Evolutionary conservation across 2,113 vertebrate species (phyloP), one percentile per base, ranked within the genome.

Genomic region (Xiphias gladius): DNA sequence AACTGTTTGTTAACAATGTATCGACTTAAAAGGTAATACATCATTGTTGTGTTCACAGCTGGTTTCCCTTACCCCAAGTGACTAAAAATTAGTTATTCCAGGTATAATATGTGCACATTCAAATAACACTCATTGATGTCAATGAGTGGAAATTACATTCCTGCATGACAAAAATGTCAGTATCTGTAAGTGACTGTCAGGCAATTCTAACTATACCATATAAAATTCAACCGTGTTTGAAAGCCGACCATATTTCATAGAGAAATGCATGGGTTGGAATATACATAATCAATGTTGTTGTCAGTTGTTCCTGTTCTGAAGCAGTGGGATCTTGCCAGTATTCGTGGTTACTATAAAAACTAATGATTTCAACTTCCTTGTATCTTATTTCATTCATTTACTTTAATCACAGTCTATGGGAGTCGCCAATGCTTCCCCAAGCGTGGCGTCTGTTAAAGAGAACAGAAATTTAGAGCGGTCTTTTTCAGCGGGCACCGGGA

Each of bases 351-450:
- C 89, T 86, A 88, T 92, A 93, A 94, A 94, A 95, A 89, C 89
- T 57, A 94, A 94, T 93, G 83, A 93, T 94, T 94, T 93, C 86
- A 93, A 91, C 95, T 94, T 95, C 93, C 93, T 93, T 85, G 86
- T 93, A 95, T 95, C 92, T 94, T 91, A 94, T 95, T 94, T 94
- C 94, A 91, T 89, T 92, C 87, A 87, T 91, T 91, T 87, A 86
- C 92, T 94, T 94, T 94, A 94, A 95, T 94, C 93, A 93, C 87
- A 67, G 94, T 89, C 82, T 89, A 85, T 74, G 85, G 93, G 91
- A 91, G 91, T 89, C 92, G 92, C 93, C 93, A 91, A 86, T 70
- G 89, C 90, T 92, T 91, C 89, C 84, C 77, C 68, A 79, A 85
- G 86, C 87, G 80, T 88, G 85, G 88, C 72, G 84, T 92, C 89